Conservation (phyloP, 2,113 vertebrate genomes). For the Lepus europaeus region DNA sequence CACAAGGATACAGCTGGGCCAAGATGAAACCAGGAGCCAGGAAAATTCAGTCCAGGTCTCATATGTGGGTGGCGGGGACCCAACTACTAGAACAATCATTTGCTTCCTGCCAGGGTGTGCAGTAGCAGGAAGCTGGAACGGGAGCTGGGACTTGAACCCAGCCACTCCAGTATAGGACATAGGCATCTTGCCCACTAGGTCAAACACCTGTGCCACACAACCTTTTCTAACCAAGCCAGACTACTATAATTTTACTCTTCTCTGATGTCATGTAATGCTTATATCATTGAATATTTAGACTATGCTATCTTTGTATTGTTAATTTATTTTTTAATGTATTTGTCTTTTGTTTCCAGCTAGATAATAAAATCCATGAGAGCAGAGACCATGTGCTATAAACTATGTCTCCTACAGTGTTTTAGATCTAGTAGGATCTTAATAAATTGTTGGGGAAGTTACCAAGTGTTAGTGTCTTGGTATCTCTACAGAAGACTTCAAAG, state of each 20-base stretch:
- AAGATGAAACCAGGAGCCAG: too few species aligned
- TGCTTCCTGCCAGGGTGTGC: too few species aligned
- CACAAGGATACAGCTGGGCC: too few species aligned
- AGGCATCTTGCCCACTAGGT: too few species aligned
- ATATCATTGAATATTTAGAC: constrained; percentile 10
- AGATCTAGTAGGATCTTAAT: constrained; percentile 33
- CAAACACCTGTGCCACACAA: not conserved
- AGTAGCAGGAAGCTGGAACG: too few species aligned
- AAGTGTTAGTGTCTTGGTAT: not conserved
- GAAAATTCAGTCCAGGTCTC: too few species aligned
- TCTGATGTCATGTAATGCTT: constrained; percentile 26
- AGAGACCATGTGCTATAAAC: not conserved
- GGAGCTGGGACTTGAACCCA: too few species aligned
- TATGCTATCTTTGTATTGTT: not conserved
- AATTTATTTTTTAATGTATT: constrained; percentile 50
- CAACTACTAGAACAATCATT: too few species aligned
- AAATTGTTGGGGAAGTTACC: not conserved
- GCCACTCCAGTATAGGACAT: too few species aligned
- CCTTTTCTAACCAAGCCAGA: constrained; percentile 15
- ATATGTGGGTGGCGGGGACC: too few species aligned
- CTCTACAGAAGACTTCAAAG: constrained; percentile 18
- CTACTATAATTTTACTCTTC: constrained; percentile 47
- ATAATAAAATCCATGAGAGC: constrained; percentile 49
- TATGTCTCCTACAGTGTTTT: not conserved
- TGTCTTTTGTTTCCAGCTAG: constrained; percentile 19